Percentiles rank a stretch among this genome's conserved stretches.
These are phyloP conservation scores for Scaptomyza tumidula DNA, from an alignment of 2,888 invertebrate species.

Conservation along the genomic window DNA sequence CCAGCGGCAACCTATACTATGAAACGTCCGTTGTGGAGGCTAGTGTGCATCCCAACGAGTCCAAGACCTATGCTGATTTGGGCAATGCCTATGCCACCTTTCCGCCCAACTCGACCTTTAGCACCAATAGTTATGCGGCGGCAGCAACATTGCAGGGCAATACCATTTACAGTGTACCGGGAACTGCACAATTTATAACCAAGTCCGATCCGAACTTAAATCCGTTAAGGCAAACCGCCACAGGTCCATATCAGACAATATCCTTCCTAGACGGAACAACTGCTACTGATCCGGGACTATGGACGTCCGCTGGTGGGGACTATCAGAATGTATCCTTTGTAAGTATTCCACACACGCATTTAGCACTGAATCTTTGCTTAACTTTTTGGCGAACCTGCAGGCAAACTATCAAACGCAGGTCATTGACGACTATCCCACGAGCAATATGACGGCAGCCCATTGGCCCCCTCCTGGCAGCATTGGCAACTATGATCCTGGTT, in stretches of 20 bases:
- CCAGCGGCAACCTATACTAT: constrained; percentile 64
- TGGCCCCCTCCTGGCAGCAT: constrained; percentile 64
- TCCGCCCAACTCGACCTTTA: constrained; percentile 69
- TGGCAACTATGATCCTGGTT: constrained; percentile 66
- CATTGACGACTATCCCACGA: constrained; percentile 80
- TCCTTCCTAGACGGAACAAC: constrained; percentile 77
- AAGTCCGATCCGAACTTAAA: constrained; percentile 83
- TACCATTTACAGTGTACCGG: constrained; percentile 79
- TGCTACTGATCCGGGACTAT: constrained; percentile 72
- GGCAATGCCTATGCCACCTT: constrained; percentile 80
- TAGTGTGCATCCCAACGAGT: constrained; percentile 76
- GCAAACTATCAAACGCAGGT: constrained; percentile 82
- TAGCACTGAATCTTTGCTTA: constrained; percentile 3
- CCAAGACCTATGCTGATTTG: constrained; percentile 83
- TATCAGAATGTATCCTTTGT: constrained; percentile 79
- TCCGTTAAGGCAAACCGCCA: constrained; percentile 76
- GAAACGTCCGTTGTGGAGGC: constrained; percentile 78
- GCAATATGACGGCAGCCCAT: constrained; percentile 72
- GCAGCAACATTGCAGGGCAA: constrained; percentile 67
- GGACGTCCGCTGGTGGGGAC: constrained; percentile 73
- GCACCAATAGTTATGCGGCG: constrained; percentile 67
- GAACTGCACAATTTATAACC: constrained; percentile 77
- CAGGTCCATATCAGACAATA: constrained; percentile 76
- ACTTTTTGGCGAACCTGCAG: constrained; percentile 47
- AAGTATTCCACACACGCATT: constrained; percentile 55